These are phyloP conservation scores for Sycophila texana DNA, from an alignment of 2,888 invertebrate genomes.

Conservation along the genomic window DNA sequence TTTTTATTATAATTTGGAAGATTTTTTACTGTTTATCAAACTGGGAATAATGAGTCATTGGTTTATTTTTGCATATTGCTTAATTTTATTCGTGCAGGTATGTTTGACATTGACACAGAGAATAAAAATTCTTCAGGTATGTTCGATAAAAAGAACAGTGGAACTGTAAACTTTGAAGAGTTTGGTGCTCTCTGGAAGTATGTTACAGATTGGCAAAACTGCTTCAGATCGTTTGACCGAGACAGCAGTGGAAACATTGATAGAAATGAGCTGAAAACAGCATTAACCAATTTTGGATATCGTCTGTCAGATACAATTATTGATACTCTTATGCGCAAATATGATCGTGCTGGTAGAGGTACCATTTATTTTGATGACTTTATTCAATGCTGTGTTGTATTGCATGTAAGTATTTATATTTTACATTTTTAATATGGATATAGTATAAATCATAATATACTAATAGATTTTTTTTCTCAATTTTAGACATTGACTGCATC, in stretches of 20 bases:
- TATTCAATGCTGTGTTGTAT: conserved; percentile 95
- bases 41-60: conserved; percentile 17
- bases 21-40: conserved; percentile 7
- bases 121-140: conserved; percentile 81
- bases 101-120: conserved; percentile 73
- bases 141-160: conserved; percentile 94
- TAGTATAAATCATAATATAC: conserved; percentile 16
- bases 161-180: conserved; percentile 95
- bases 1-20: not conserved
- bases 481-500: conserved; percentile 90
- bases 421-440: conserved; percentile 18
- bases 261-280: conserved; percentile 90
- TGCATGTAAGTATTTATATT: conserved; percentile 85
- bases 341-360: conserved; percentile 93
- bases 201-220: conserved; percentile 97
- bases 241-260: conserved; percentile 97
- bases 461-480: conserved; percentile 53
- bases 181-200: conserved; percentile 98
- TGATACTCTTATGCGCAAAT: conserved; percentile 90
- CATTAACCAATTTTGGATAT: conserved; percentile 93
- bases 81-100: conserved; percentile 70
- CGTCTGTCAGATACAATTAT: conserved; percentile 89
- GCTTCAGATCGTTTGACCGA: conserved; percentile 94
- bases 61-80: conserved; percentile 52
- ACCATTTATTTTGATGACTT: conserved; percentile 98